Conservation (phyloP, 2,888 invertebrate genomes). For the Erebia epiphron region DNA sequence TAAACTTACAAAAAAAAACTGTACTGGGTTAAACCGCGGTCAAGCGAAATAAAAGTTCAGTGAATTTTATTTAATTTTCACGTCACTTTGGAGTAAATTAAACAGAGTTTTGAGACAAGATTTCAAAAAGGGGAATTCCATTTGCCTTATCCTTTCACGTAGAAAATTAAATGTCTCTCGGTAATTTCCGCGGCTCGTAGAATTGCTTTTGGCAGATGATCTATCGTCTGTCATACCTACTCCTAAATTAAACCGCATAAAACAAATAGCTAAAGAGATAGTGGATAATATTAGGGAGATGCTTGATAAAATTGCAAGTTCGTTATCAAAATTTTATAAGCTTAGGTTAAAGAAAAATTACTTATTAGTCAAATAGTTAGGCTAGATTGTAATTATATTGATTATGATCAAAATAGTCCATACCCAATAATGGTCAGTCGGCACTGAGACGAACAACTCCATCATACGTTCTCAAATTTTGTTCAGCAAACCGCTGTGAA, state of each 20-base stretch:
- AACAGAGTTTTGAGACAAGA: constrained; percentile 51
- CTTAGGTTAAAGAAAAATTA: too few species aligned
- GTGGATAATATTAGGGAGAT: neutral
- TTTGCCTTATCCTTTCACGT: constrained; percentile 80
- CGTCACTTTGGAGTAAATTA: constrained; percentile 1
- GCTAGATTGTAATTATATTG: too few species aligned
- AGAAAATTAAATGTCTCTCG: constrained; percentile 81
- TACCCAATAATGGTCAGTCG: too few species aligned
- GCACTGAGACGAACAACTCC: too few species aligned
- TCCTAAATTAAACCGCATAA: constrained; percentile 44
- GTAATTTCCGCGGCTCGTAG: constrained; percentile 71
- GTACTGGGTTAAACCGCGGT: neutral
- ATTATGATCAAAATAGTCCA: too few species aligned
- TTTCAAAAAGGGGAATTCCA: constrained; percentile 65
- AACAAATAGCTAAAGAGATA: constrained; percentile 35
- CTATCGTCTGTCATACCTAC: constrained; percentile 53
- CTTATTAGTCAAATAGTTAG: too few species aligned
- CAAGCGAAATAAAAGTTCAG: neutral
- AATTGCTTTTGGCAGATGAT: constrained; percentile 78
- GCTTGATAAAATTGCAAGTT: neutral
- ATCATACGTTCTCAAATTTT: too few species aligned
- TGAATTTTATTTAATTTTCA: neutral
- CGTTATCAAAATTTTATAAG: too few species aligned
- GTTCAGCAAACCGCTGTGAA: too few species aligned
- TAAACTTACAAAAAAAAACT: neutral